phyloP scores from a whole-genome alignment of 2,888 invertebrate genomes.

The Acronicta leporina region DNA sequence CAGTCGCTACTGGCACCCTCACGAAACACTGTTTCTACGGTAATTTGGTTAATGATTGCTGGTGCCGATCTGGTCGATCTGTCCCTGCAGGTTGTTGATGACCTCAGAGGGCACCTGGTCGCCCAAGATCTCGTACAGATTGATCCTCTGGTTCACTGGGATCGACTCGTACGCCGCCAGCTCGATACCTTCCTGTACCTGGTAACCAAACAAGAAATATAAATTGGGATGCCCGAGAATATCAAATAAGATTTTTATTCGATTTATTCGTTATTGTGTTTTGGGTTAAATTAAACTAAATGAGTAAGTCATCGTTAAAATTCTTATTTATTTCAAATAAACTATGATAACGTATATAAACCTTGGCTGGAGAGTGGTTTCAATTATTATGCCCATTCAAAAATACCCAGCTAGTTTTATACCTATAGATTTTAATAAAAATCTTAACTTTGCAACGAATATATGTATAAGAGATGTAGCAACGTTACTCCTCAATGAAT shows the following conservation, averaged over 20 bases:
- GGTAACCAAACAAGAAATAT: conserved; percentile 27
- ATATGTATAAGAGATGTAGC: too few species aligned
- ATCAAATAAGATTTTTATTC: too few species aligned
- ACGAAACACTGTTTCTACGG: conserved; percentile 36
- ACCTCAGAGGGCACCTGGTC: conserved; percentile 96
- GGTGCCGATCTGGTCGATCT: conserved; percentile 94
- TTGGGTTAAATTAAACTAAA: too few species aligned
- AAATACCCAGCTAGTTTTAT: too few species aligned
- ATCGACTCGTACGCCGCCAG: conserved; percentile 96
- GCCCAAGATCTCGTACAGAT: conserved; percentile 95
- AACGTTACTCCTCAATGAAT: too few species aligned
- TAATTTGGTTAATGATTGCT: conserved; percentile 77
- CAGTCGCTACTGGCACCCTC: conserved; percentile 46
- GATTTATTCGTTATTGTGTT: background rate
- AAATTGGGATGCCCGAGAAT: background rate
- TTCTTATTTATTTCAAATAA: too few species aligned
- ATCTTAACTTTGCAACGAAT: too few species aligned
- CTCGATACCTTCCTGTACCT: conserved; percentile 96
- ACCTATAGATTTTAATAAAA: too few species aligned
- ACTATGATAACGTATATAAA: too few species aligned
- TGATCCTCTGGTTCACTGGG: conserved; percentile 95
- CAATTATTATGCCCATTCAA: too few species aligned
- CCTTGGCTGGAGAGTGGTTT: too few species aligned
- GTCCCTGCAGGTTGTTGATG: conserved; percentile 95
- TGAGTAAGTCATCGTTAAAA: too few species aligned